Percentiles rank a stretch among this genome's conserved stretches.
phyloP scores from a whole-genome alignment of 2,797 vertebrate genomes.

The Enteromius fasciolatus region DNA sequence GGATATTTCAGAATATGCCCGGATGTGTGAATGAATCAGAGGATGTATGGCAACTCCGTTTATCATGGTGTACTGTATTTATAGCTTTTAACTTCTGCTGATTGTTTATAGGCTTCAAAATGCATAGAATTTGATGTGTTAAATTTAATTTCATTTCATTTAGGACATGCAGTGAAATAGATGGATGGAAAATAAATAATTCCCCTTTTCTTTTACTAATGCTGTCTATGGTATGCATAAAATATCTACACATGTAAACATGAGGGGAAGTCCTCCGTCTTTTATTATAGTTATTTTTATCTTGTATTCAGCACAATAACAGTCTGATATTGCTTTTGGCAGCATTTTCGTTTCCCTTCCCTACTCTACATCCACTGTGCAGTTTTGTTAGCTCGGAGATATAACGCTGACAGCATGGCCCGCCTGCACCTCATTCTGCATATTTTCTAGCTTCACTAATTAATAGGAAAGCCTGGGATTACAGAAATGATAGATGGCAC shows the following conservation, averaged over 20 bases:
- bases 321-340: conserved; percentile 13
- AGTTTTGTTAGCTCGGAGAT: conserved; percentile 25
- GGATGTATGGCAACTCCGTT: neutral
- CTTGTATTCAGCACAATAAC: conserved; percentile 17
- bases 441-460: conserved; percentile 51
- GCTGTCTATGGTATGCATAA: neutral
- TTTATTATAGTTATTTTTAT: neutral
- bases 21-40: neutral
- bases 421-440: conserved; percentile 32
- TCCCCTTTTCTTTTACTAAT: too few relatives aligned
- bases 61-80: neutral
- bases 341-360: conserved; percentile 23
- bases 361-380: conserved; percentile 11
- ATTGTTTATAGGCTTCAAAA: neutral
- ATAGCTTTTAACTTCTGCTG: neutral
- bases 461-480: conserved; percentile 55
- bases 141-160: too few relatives aligned
- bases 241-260: neutral
- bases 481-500: conserved; percentile 56
- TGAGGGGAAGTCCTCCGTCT: neutral
- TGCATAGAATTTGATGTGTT: neutral
- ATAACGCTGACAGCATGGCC: conserved; percentile 40
- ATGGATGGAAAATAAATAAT: too few relatives aligned
- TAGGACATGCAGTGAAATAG: too few relatives aligned
- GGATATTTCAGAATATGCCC: neutral